Base-by-base conservation (phyloP, 1,140 invertebrate species). In the Drosophila sulfurigaster region DNA sequence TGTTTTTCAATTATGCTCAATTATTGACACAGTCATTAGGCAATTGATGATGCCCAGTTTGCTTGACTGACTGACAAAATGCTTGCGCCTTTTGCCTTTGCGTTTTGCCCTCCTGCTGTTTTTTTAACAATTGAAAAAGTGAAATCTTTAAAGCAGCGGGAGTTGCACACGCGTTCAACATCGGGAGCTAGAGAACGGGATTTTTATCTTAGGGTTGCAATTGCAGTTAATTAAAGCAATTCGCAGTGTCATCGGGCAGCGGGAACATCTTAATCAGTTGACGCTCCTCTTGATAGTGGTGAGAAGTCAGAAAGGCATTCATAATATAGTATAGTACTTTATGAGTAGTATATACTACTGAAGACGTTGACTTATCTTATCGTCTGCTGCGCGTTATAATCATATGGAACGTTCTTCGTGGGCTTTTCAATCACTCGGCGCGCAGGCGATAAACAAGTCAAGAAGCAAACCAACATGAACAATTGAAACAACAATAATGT, bases 1-100 rank as follows among this genome's bases (percentile, higher is more conserved):
- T 82, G 75, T 75, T 83, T 82, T 83, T 81, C 80, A 88, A 88
- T 88, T 88, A 89, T 82, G 74, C 69, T 71, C 83, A 89, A 88
- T 89, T 88, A 88, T 89, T 71, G 85, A 83, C 85, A 70, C 85
- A 83, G 76, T 80, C 78, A 82, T 78, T 79, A 74, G 59, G 60
- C 80, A 79, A 64, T 66, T 73, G 56, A 70, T 67, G 54, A 35
- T 69, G 54, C 38, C 45, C 7, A 38, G 35, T 38, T 38, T 38
- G 35, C 35, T 38, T 38, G 35, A 38, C 35, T 38, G 60, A 41
- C 52, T 68, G 59, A 65, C 66, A 59, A 79, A 67, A 83, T 49
- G 30, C 56, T 35, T n/a, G 20, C 2, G 7, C n/a, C 32, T 11
- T 60, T 38, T 38, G 41, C 11, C 58, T 16, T 41, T 60, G 58